These are phyloP conservation scores for Rhaphigaster nebulosa DNA, from an alignment of 2,888 invertebrate genomes.

Conservation along the genomic window DNA sequence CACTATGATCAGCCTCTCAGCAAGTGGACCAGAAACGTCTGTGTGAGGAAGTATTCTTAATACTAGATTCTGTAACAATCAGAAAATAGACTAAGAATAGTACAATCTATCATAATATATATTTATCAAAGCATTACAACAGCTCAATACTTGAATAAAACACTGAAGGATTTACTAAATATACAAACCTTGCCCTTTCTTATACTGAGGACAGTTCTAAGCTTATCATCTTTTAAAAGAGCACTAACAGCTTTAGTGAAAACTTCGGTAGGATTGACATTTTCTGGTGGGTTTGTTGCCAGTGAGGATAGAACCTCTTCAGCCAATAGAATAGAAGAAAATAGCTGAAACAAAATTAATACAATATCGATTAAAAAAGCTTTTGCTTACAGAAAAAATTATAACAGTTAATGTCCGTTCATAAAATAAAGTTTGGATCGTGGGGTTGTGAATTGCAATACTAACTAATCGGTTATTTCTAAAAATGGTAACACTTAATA, in stretches of 20 bases:
- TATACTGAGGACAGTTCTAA: constrained; percentile 81
- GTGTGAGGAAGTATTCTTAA: constrained; percentile 73
- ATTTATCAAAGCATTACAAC: constrained; percentile 12
- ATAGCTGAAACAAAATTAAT: constrained; percentile 72
- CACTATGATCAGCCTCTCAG: constrained; percentile 60
- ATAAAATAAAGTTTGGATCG: neutral
- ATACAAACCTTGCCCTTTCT: constrained; percentile 83
- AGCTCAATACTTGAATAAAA: neutral
- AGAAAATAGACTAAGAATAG: neutral
- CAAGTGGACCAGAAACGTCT: constrained; percentile 61
- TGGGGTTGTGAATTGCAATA: too few species aligned
- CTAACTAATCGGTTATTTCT: too few species aligned
- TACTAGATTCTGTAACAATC: constrained; percentile 74
- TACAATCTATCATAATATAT: neutral
- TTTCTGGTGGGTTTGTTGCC: constrained; percentile 61
- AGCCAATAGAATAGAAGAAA: constrained; percentile 81
- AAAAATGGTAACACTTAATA: too few species aligned
- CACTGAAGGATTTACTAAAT: neutral
- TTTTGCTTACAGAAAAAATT: neutral
- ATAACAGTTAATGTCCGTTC: neutral
- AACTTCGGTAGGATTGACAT: constrained; percentile 67
- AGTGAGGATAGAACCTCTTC: constrained; percentile 87
- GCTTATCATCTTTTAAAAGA: constrained; percentile 78
- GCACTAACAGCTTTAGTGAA: constrained; percentile 75
- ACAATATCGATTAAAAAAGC: neutral